phyloP scores from a whole-genome alignment of 2,797 vertebrate species.

The Pyrrhura leucotis region DNA sequence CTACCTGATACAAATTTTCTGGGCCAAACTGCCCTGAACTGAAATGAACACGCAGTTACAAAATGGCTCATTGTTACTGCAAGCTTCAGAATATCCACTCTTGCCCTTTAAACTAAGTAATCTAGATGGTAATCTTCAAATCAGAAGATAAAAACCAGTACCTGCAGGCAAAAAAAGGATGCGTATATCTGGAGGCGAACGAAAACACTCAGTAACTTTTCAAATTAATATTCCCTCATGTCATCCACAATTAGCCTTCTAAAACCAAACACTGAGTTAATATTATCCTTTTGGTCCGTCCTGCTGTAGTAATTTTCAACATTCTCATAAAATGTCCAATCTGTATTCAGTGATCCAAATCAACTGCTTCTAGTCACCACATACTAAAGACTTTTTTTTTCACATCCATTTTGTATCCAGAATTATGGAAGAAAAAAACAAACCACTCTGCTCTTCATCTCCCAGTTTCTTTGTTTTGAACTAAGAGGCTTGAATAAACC shows the following conservation, averaged over 20 bases:
- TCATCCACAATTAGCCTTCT: neutral
- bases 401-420: neutral
- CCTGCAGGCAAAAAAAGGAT: neutral
- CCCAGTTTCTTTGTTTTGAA: neutral
- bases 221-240: neutral
- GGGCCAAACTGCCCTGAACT: accelerated
- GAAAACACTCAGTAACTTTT: neutral
- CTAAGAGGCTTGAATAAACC: neutral
- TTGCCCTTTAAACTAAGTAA: neutral
- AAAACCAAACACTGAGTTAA: neutral
- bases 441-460: neutral
- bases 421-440: neutral
- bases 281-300: neutral
- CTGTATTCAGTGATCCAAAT: neutral
- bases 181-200: neutral
- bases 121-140: neutral
- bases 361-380: neutral
- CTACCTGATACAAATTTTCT: neutral
- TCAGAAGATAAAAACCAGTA: neutral
- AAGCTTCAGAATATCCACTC: neutral
- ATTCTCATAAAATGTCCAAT: neutral
- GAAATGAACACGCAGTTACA: neutral
- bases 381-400: neutral
- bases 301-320: neutral
- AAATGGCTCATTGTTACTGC: neutral